A percentile compares a stretch with the other conserved stretches of the same genome.
These are phyloP conservation scores for Hippocampus abdominalis DNA, from an alignment of 2,113 vertebrate species.

Conservation along the genomic window DNA sequence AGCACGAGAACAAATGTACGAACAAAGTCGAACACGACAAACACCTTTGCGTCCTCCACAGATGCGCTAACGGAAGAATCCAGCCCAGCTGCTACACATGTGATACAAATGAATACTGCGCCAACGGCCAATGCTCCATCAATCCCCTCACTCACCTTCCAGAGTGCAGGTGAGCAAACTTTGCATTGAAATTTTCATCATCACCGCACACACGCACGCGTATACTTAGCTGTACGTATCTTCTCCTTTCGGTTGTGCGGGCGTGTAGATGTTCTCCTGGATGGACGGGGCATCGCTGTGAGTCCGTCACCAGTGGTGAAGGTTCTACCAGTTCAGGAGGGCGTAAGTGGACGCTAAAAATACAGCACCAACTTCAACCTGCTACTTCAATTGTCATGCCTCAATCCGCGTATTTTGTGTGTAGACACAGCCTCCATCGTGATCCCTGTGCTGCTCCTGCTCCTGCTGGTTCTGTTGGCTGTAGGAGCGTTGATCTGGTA, in stretches of 20 bases:
- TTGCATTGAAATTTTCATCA: neutral
- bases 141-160: conserved; percentile 76
- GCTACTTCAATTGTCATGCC: neutral
- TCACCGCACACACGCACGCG: neutral
- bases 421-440: conserved; percentile 84
- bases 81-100: conserved; percentile 91
- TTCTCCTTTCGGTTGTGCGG: neutral
- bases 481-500: conserved; percentile 85
- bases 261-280: conserved; percentile 60
- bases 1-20: neutral
- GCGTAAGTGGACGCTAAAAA: conserved; percentile 39
- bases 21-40: neutral
- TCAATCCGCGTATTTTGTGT: conserved; percentile 13
- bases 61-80: conserved; percentile 78
- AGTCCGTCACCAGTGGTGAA: conserved; percentile 20
- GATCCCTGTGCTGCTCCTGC: conserved; percentile 79
- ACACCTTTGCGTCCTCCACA: conserved; percentile 14
- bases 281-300: conserved; percentile 66
- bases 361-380: neutral
- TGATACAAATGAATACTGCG: conserved; percentile 78
- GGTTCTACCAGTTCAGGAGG: conserved; percentile 29
- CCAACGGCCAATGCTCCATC: conserved; percentile 85
- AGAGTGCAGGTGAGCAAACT: conserved; percentile 80
- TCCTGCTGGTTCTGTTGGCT: conserved; percentile 77
- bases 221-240: neutral